Percentiles rank a stretch among this genome's conserved stretches.
Conservation (phyloP, 2,113 vertebrate genomes). For the Ptychochromis oligacanthus region DNA sequence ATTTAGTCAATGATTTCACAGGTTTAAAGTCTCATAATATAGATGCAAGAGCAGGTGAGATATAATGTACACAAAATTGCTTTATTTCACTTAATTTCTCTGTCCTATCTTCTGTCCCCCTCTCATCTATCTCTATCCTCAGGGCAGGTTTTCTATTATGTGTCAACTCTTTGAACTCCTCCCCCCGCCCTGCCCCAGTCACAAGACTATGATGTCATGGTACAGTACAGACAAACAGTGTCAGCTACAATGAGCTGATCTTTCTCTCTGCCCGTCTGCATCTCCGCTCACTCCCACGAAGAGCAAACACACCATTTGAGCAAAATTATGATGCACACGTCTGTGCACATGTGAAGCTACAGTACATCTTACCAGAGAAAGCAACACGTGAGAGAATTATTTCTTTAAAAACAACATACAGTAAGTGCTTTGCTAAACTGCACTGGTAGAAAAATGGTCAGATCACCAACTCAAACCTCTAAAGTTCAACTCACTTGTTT, state of each 20-base stretch:
- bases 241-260: slow-evolving; percentile 63
- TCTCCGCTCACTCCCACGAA: slow-evolving; percentile 21
- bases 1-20: neutral
- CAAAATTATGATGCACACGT: slow-evolving; percentile 21
- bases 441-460: neutral
- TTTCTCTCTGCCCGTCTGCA: slow-evolving; percentile 18
- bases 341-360: neutral
- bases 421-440: neutral
- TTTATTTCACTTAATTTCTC: slow-evolving; percentile 21
- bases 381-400: neutral
- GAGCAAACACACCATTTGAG: slow-evolving; percentile 10
- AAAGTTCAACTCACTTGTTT: neutral
- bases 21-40: neutral
- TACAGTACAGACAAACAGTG: slow-evolving; percentile 67
- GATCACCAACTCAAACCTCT: neutral
- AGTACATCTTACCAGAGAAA: neutral
- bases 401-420: neutral
- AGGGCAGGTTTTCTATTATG: slow-evolving; percentile 71
- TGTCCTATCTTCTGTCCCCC: slow-evolving; percentile 24
- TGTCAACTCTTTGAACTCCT: slow-evolving; percentile 68
- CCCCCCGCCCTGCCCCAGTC: slow-evolving; percentile 76
- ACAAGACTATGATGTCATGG: slow-evolving; percentile 76
- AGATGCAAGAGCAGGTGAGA: slow-evolving; percentile 12
- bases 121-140: slow-evolving; percentile 38
- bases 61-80: slow-evolving; percentile 7